Conservation (phyloP, 2,113 vertebrate genomes). For the Chrysochloris asiatica region DNA sequence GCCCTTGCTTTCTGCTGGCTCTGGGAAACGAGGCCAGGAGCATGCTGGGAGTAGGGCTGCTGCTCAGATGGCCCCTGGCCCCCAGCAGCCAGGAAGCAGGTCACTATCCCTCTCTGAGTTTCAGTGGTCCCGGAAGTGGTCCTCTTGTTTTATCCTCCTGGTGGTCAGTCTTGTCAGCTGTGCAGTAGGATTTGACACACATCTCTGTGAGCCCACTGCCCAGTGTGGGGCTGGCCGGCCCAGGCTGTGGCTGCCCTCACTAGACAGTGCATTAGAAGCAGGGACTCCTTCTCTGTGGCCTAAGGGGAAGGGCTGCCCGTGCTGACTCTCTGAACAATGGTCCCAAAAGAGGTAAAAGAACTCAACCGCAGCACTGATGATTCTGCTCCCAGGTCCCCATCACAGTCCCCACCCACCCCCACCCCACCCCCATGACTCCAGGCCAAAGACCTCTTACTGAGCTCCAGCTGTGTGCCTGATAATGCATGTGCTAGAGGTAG, state of each 20-base stretch:
- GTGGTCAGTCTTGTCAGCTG: neutral
- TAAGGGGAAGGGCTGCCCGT: neutral
- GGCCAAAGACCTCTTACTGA: neutral
- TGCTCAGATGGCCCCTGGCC: neutral
- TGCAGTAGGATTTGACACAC: neutral
- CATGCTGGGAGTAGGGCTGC: neutral
- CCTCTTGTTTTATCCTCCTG: neutral
- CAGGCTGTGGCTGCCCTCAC: neutral
- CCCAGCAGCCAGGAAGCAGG: neutral
- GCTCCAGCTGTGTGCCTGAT: neutral
- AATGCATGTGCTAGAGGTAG: neutral
- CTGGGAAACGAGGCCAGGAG: neutral
- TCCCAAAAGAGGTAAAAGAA: neutral
- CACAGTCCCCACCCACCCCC: no score
- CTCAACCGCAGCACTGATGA: no score
- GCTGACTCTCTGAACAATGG: neutral
- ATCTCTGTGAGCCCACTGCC: neutral
- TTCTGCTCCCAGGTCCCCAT: neutral
- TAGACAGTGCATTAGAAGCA: no score
- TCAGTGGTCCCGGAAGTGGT: neutral
- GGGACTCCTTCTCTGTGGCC: neutral
- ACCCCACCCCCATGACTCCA: neutral
- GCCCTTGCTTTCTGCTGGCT: constrained; percentile 47
- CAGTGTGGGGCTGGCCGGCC: neutral
- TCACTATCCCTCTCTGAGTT: neutral